phyloP scores from a whole-genome alignment of 2,888 invertebrate species.

The Lycocerus yunnanus region DNA sequence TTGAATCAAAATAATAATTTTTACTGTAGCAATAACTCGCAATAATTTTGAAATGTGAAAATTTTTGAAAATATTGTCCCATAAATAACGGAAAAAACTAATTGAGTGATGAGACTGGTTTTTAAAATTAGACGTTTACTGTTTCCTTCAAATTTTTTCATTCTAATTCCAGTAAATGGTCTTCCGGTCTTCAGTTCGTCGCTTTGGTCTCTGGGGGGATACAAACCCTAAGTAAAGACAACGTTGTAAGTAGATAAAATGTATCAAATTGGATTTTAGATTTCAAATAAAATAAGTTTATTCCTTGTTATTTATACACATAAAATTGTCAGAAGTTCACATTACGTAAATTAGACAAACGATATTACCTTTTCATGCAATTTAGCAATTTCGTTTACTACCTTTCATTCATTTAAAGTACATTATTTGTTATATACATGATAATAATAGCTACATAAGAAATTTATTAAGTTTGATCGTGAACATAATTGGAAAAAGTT shows the following conservation, averaged over 20 bases:
- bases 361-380: neutral
- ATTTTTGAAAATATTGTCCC: neutral
- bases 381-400: neutral
- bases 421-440: neutral
- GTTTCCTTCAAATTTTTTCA: conserved; percentile 17
- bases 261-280: conserved; percentile 13
- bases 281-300: conserved; percentile 7
- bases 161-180: conserved; percentile 17
- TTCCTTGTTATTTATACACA: neutral
- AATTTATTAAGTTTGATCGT: neutral
- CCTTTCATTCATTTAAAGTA: neutral
- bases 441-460: neutral
- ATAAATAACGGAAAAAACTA: neutral
- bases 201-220: conserved; percentile 11
- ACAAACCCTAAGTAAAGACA: conserved; percentile 11
- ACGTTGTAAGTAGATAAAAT: conserved; percentile 15
- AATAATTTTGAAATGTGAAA: too few species aligned
- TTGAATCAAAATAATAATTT: too few species aligned
- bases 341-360: neutral
- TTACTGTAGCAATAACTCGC: too few species aligned
- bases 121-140: conserved; percentile 15
- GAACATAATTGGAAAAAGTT: neutral
- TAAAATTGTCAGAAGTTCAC: neutral
- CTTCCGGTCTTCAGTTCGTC: conserved; percentile 10
- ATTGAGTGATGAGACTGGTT: neutral